A percentile compares a stretch with the other conserved stretches of the same genome.
phyloP scores from a whole-genome alignment of 2,888 invertebrate genomes.

The Apamea anceps region DNA sequence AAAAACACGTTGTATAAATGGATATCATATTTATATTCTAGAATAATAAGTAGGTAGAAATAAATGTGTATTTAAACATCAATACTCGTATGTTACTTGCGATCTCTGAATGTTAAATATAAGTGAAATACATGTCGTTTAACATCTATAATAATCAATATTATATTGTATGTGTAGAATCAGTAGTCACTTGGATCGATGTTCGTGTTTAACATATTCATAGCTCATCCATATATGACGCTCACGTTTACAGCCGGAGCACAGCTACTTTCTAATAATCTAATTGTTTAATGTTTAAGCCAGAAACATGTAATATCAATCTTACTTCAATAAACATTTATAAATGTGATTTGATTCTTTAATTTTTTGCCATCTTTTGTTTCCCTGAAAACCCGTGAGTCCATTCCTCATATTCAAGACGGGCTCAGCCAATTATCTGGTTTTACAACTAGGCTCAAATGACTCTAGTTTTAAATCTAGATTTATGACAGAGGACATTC shows the following conservation, averaged over 20 bases:
- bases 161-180: conserved; percentile 19
- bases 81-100: conserved; percentile 22
- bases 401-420: background rate
- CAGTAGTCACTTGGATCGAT: conserved; percentile 40
- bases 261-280: conserved; percentile 25
- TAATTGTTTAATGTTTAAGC: conserved; percentile 70
- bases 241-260: conserved; percentile 31
- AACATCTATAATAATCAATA: conserved; percentile 1
- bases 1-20: background rate
- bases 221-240: conserved; percentile 8
- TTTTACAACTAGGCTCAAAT: background rate
- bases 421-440: background rate
- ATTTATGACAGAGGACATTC: background rate
- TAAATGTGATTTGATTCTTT: conserved; percentile 42
- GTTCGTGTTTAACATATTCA: conserved; percentile 10
- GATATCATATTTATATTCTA: background rate
- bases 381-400: background rate
- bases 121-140: conserved; percentile 26
- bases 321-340: conserved; percentile 58
- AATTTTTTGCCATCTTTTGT: background rate
- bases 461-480: conserved; percentile 4
- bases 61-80: conserved; percentile 35
- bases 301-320: conserved; percentile 66
- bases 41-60: conserved; percentile 33
- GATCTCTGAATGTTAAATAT: conserved; percentile 31